Conservation (phyloP, 2,113 vertebrate species). For the Daubentonia madagascariensis region DNA sequence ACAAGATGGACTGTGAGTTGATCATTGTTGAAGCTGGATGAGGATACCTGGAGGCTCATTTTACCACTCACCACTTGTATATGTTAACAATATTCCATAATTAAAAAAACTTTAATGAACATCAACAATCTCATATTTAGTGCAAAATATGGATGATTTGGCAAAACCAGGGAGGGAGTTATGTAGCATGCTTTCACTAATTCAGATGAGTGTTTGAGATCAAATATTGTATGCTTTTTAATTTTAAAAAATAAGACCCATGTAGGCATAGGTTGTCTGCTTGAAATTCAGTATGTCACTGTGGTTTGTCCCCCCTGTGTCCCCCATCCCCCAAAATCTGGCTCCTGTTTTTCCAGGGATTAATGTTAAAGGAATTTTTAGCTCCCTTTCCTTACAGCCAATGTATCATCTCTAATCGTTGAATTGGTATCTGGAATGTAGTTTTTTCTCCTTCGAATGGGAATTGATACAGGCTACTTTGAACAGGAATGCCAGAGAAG, state of each 20-base stretch:
- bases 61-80: not conserved
- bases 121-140: not conserved
- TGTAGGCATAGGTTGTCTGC: not conserved
- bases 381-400: not conserved
- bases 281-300: not conserved
- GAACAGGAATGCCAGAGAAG: not conserved
- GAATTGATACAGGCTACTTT: not conserved
- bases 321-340: fast-evolving
- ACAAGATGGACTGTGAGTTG: not conserved
- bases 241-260: not conserved
- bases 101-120: not conserved
- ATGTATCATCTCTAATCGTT: not conserved
- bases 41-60: not conserved
- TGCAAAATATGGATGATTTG: not conserved
- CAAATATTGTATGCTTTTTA: not conserved
- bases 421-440: not conserved
- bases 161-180: not conserved
- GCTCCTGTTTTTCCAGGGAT: not conserved
- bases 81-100: not conserved
- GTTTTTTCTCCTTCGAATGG: not conserved
- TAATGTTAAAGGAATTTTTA: not conserved
- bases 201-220: not conserved
- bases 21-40: not conserved
- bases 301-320: not conserved
- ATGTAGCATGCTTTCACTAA: not conserved